Percentiles rank a stretch among this genome's conserved stretches.
Evolutionary conservation across 2,888 invertebrate species (phyloP).

Genomic region (Drosophila ochracea): DNA sequence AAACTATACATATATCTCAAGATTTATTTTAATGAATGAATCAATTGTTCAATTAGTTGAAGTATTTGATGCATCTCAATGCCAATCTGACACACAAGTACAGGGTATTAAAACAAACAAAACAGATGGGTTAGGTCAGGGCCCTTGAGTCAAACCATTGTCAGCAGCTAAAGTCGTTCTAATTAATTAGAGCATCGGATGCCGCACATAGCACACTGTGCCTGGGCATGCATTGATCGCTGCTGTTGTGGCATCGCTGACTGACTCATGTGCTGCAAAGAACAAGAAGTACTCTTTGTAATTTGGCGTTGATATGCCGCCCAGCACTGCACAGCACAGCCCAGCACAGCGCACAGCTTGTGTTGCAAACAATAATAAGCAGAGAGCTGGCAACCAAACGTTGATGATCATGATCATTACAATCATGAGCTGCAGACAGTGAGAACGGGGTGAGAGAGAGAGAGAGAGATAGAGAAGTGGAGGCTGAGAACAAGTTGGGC

Average conservation of each 20-base stretch:
- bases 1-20: background rate
- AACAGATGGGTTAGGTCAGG: slow-evolving; percentile 57
- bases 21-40: too few species aligned
- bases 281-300: slow-evolving; percentile 71
- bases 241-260: slow-evolving; percentile 40
- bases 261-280: slow-evolving; percentile 45
- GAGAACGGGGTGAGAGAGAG: background rate
- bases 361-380: slow-evolving; percentile 73
- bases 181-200: slow-evolving; percentile 71
- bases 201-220: slow-evolving; percentile 11
- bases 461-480: background rate
- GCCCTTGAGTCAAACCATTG: slow-evolving; percentile 49
- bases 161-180: slow-evolving; percentile 44
- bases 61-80: background rate
- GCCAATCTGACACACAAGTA: background rate
- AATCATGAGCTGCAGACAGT: slow-evolving; percentile 9
- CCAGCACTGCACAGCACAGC: slow-evolving; percentile 1
- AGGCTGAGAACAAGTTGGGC: slow-evolving; percentile 66
- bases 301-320: slow-evolving; percentile 72
- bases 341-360: slow-evolving; percentile 31
- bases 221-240: slow-evolving; percentile 11
- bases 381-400: slow-evolving; percentile 28
- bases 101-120: slow-evolving; percentile 29
- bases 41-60: background rate
- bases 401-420: slow-evolving; percentile 38